Evolutionary conservation across 2,113 vertebrate genomes (phyloP).

Genomic region (Microtus ochrogaster): DNA sequence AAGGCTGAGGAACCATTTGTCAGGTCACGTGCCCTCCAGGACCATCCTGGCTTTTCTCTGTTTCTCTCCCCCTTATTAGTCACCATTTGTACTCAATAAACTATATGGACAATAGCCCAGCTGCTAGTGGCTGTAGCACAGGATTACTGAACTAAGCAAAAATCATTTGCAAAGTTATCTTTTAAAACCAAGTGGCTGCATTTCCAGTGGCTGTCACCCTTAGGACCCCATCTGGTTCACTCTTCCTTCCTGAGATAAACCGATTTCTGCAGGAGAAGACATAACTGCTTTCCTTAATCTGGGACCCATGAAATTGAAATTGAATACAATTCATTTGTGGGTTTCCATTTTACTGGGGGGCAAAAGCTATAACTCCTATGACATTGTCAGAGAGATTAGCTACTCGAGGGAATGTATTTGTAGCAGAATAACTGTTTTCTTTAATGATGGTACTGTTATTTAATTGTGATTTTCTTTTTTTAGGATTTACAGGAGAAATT

Average conservation of each 20-base stretch:
- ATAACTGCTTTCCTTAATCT: background rate
- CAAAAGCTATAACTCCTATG: background rate
- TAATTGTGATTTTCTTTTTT: conserved; percentile 27
- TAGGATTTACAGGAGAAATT: conserved; percentile 10
- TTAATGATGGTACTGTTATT: background rate
- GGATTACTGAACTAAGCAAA: background rate
- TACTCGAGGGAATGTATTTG: background rate
- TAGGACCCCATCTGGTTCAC: background rate
- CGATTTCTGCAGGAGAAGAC: background rate
- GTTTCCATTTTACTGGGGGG: background rate
- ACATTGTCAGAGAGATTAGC: background rate
- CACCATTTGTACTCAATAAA: background rate
- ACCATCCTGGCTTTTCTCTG: background rate
- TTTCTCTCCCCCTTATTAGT: background rate
- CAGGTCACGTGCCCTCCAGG: background rate
- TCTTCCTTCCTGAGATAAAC: background rate
- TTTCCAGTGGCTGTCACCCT: background rate
- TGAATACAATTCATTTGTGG: background rate
- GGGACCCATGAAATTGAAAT: background rate
- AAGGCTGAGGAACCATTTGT: background rate
- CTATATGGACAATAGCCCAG: background rate
- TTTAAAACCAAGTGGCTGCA: background rate
- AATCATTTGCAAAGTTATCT: conserved; percentile 10
- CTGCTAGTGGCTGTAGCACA: background rate
- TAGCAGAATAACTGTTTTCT: background rate